Conservation (phyloP, 1,140 invertebrate genomes). For the Drosophila repleta region DNA sequence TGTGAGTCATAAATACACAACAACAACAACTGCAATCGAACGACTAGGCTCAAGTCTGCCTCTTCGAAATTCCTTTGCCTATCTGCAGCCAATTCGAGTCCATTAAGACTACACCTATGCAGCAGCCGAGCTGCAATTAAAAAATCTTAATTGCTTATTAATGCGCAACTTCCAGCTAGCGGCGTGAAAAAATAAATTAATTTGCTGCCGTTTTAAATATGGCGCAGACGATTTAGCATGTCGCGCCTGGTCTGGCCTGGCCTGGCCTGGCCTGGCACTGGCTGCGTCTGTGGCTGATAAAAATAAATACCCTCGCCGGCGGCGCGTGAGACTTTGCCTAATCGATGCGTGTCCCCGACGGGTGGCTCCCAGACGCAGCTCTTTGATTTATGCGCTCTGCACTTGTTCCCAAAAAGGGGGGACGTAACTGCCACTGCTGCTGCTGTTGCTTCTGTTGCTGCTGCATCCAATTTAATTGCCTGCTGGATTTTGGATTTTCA, state of each 20-base stretch:
- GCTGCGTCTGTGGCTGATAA: conserved; percentile 20
- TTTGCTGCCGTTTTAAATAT: conserved; percentile 78
- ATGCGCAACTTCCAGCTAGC: conserved; percentile 64
- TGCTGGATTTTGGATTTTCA: conserved; percentile 61
- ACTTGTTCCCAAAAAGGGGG: conserved; percentile 52
- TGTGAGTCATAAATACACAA: conserved; percentile 26
- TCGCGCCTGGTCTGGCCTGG: too few species aligned
- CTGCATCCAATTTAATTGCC: conserved; percentile 73
- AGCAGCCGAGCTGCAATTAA: conserved; percentile 64
- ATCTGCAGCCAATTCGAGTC: neutral
- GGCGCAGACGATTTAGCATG: conserved; percentile 74
- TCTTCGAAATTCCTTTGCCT: conserved; percentile 5
- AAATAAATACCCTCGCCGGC: conserved; percentile 47
- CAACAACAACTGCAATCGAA: conserved; percentile 1
- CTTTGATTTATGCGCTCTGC: conserved; percentile 75
- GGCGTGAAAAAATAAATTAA: conserved; percentile 78
- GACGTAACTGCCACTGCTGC: neutral
- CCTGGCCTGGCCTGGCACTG: conserved; percentile 26
- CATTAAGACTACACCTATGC: conserved; percentile 1
- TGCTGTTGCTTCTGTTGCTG: conserved; percentile 19
- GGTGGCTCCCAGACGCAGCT: neutral
- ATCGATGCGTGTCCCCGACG: conserved; percentile 28
- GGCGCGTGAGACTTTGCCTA: conserved; percentile 43
- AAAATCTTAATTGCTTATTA: conserved; percentile 77
- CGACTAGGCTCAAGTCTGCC: neutral